A percentile compares a stretch with the other conserved stretches of the same genome.
phyloP scores from a whole-genome alignment of 2,797 vertebrate species.

The Sebastes itinus region DNA sequence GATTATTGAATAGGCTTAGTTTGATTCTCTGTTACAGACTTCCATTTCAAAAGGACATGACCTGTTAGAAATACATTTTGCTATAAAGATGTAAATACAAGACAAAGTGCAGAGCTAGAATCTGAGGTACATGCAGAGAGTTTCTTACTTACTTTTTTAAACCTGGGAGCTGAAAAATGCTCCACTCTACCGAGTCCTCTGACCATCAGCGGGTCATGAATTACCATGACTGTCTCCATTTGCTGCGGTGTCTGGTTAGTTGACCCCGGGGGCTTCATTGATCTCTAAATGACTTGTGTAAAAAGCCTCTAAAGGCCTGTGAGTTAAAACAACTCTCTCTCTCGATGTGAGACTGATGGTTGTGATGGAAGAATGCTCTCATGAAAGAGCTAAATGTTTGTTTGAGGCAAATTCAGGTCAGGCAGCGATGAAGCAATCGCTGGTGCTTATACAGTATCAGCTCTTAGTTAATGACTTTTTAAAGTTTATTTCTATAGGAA shows the following conservation, averaged over 20 bases:
- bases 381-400: background rate
- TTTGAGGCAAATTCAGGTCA: background rate
- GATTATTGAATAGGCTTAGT: background rate
- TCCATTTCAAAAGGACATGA: background rate
- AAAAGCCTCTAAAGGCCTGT: background rate
- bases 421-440: background rate
- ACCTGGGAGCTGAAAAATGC: background rate
- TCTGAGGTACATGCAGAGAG: background rate
- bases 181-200: background rate
- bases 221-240: background rate
- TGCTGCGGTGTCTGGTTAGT: constrained; percentile 11
- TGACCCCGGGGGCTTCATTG: constrained; percentile 8
- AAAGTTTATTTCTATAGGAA: background rate
- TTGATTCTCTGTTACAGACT: background rate
- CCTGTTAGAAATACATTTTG: background rate
- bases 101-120: background rate
- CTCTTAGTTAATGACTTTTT: background rate
- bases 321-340: background rate
- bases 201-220: background rate
- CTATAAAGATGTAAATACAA: background rate
- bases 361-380: background rate
- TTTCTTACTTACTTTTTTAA: background rate
- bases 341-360: background rate
- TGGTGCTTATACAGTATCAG: background rate
- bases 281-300: constrained; percentile 3